Conservation (phyloP, 1,140 invertebrate species). For the Hyposmocoma kahamanoa region DNA sequence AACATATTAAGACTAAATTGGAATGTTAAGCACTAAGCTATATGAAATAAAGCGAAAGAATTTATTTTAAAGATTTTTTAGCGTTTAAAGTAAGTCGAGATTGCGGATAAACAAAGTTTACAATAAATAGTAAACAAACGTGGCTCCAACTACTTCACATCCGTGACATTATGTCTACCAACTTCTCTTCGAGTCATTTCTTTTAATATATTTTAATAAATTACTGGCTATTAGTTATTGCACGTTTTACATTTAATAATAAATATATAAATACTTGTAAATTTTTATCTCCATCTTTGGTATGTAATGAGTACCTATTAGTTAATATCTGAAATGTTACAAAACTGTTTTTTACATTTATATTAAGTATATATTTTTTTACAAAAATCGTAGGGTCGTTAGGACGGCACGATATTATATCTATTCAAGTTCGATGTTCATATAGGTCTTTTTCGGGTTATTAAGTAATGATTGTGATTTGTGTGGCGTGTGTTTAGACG, state of each 20-base stretch:
- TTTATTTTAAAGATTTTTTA: constrained; percentile 31
- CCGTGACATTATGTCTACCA: constrained; percentile 28
- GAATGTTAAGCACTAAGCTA: constrained; percentile 60
- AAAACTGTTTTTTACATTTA: constrained; percentile 71
- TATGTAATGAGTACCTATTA: constrained; percentile 70
- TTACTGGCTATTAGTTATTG: constrained; percentile 72
- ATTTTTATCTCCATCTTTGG: constrained; percentile 70
- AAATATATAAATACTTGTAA: constrained; percentile 75
- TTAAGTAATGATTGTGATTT: constrained; percentile 23
- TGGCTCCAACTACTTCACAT: constrained; percentile 11
- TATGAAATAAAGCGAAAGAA: constrained; percentile 49
- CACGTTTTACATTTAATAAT: constrained; percentile 72
- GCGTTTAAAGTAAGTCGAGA: constrained; percentile 20
- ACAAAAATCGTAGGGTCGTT: constrained; percentile 73
- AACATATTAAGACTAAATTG: constrained; percentile 60
- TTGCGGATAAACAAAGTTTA: constrained; percentile 51
- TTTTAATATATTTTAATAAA: constrained; percentile 71
- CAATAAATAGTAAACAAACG: constrained; percentile 69
- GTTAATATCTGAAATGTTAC: constrained; percentile 72
- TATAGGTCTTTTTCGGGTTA: constrained; percentile 60
- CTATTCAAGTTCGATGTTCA: constrained; percentile 71
- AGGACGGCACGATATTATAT: constrained; percentile 72
- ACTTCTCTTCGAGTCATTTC: constrained; percentile 59
- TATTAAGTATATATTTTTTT: constrained; percentile 71
- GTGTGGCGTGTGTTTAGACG: constrained; percentile 41